phyloP scores from a whole-genome alignment of 2,888 invertebrate species.

The Chymomyza fuscimana region DNA sequence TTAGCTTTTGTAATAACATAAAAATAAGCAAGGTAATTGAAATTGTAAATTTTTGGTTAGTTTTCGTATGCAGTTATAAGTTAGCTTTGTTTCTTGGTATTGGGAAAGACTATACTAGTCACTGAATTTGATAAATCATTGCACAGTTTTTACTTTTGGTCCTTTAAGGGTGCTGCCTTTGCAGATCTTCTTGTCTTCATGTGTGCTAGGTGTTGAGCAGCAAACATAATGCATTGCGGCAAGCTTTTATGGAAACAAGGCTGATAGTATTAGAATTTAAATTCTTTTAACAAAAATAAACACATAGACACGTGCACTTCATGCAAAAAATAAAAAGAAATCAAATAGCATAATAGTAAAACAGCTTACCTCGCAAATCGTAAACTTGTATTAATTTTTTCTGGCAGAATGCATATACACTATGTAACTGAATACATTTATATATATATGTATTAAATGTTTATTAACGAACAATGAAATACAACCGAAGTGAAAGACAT shows the following conservation, averaged over 20 bases:
- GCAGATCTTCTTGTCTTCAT: too few species aligned
- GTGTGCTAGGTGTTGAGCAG: too few species aligned
- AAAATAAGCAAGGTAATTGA: too few species aligned
- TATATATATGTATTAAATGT: background rate
- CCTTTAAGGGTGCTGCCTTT: too few species aligned
- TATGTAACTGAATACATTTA: slow-evolving; percentile 67
- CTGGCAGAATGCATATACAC: slow-evolving; percentile 76
- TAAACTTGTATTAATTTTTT: slow-evolving; percentile 76
- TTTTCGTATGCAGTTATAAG: too few species aligned
- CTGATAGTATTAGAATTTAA: slow-evolving; percentile 28
- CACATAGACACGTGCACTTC: slow-evolving; percentile 24
- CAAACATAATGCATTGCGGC: slow-evolving; percentile 7
- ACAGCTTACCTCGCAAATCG: slow-evolving; percentile 76
- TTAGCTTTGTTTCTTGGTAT: too few species aligned
- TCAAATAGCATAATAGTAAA: slow-evolving; percentile 31
- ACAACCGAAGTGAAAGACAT: slow-evolving; percentile 67
- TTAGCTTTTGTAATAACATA: too few species aligned
- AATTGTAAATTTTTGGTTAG: too few species aligned
- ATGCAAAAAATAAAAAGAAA: slow-evolving; percentile 32
- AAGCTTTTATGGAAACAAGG: slow-evolving; percentile 47
- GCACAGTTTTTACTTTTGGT: too few species aligned
- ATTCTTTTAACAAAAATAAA: slow-evolving; percentile 30
- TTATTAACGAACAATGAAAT: slow-evolving; percentile 43
- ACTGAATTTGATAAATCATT: too few species aligned
- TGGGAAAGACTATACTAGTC: too few species aligned